Base-by-base conservation (phyloP, 2,113 vertebrate species). In the Takifugu bimaculatus region DNA sequence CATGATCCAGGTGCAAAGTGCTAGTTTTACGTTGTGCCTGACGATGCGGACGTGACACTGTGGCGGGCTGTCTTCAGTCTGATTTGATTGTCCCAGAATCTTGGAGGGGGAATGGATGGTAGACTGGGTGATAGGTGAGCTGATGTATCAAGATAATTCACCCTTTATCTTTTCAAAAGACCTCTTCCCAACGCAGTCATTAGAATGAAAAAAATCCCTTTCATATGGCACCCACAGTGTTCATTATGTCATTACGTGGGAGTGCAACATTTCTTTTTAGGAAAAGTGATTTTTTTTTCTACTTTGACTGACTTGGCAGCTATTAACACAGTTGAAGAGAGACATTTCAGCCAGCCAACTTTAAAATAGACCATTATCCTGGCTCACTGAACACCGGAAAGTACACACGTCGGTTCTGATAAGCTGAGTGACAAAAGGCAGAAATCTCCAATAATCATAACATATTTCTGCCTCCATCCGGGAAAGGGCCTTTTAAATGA, bases 191-290 rank as follows among this genome's bases (percentile, higher is more conserved):
- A 70, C 68, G 44, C 69, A 54, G 2, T 79, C 67, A 3, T 74
- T 79, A 78, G 79, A 72, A 75, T 80, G 75, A 85, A 72, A 32
- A 39, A 81, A 79, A 80, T 65, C 47, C 47, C 69, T 59, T 70
- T 75, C 72, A 77, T 75, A 78, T 82, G 29, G 50, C 68, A 43
- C 57, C 63, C 64, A 29, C 68, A 60, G 58, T 75, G 71, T 82
- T 86, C 76, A 75, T 80, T 81, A 79, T 72, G 64, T 73, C 69
- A 77, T 79, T 70, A 70, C 65, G 48, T 79, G 69, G 78, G 75
- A 70, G 78, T 75, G 72, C 53, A 65, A 68, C 61, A 76, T 77
- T 74, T 68, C 67, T 65, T 68, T 58, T 78, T 68, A 44, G 74
- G 52, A 52, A 49, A 57, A 70, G 50, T 53, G 71, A 73, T 70